Base-by-base conservation (phyloP, 1,140 invertebrate genomes). In the Cotesia typhae region DNA sequence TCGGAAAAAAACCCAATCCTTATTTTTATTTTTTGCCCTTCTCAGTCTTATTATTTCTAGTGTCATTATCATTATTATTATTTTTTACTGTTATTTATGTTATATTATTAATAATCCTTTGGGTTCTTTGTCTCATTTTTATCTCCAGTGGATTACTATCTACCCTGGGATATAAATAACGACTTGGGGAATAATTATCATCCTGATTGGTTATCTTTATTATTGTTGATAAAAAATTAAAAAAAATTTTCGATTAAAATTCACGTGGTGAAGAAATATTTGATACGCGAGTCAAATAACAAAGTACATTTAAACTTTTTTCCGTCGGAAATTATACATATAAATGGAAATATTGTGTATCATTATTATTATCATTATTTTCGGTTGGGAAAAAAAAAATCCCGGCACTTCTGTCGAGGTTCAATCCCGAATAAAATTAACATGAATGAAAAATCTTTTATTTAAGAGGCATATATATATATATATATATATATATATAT, bases 51-150 rank as follows among this genome's bases (percentile, higher is more conserved):
- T 55, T 55, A 14, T 14, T 55, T 6, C n/a, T 17, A 12, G 7
- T 47, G 10, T 47, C 10, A 10, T 57, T 57, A 17, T 57, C 20
- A 20, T 57, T 57, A 1, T 57, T 57, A 6, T 57, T 57, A 57
- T 57, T 57, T 20, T 57, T 57, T 20, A 20, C 20, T 57, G 5
- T 57, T 57, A 57, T 57, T 57, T 57, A 57, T 57, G 20, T 57
- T 9, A 57, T 57, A 14, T 17, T 57, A 57, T 57, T 57, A 57
- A 57, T 57, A 57, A 57, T 57, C 53, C 53, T 20, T 57, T 57
- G 5, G 53, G n/a, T 57, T 57, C 20, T 57, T 57, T 20, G 53
- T 14, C 53, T 57, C n/a, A n/a, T 57, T 57, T 57, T 57, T 57
- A 57, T 14, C 53, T 57, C 12, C 5, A 20, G 20, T 14, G 20